Base-by-base conservation (phyloP, 2,888 invertebrate species). In the Ctenicera cuprea region DNA sequence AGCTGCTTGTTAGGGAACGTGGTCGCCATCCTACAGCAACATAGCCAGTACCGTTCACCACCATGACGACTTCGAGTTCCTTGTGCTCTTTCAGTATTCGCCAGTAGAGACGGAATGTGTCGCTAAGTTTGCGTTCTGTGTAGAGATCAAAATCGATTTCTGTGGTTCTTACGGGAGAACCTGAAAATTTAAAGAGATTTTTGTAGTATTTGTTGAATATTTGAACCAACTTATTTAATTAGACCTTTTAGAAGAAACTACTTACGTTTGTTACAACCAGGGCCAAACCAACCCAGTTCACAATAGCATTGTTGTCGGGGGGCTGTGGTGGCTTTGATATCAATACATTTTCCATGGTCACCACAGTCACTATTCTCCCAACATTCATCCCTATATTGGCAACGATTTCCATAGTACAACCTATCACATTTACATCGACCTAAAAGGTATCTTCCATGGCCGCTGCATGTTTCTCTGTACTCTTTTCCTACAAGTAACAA, bases 21-120 rank as follows among this genome's bases (percentile, higher is more conserved):
- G 98, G 97, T 68, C 97, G 90, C 97, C 98, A 98, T n/a, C 98
- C 98, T 5, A 98, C 80, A 7, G 93, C 96, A 3, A 93, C 93
- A 88, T 96, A 98, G 12, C 96, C 94, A 0, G 94, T 94, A 1
- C 96, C 93, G 80, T 97, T 96, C n/a, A 94, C 96, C 59, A 94
- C 91, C 87, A 97, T 91, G 0, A 97, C 91, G 22, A 97, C 90
- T 86, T 98, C 98, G 26, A 98, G 89, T 87, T 98, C 97, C n/a
- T 91, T 91, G 37, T 92, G 91, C 74, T 95, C 95, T 82, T 93
- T 92, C 54, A 97, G 84, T 45, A 97, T 90, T 63, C 94, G 90
- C 96, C 97, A 97, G 87, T 94, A 96, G 74, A 98, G 88, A 33
- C 91, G 90, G 86, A 94, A 94, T 75, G 93, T 91, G 12, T 93